phyloP scores from a whole-genome alignment of 2,888 invertebrate species.

The Xylota segnis region DNA sequence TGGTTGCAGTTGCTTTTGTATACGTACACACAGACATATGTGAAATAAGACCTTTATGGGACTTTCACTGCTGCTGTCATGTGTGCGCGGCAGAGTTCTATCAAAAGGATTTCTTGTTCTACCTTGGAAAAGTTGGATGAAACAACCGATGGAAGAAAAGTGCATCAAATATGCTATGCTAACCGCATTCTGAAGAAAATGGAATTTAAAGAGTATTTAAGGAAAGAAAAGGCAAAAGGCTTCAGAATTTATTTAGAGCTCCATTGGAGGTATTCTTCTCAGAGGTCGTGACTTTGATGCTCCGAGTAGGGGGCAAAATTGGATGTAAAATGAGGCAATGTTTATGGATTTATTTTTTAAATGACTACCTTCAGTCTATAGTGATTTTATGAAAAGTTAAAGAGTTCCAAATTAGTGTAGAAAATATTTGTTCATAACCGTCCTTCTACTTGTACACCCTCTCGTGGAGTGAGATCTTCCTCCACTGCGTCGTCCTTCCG shows the following conservation, averaged over 20 bases:
- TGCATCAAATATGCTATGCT: conserved; percentile 6
- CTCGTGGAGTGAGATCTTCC: no score
- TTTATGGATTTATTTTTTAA: neutral
- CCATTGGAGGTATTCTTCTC: neutral
- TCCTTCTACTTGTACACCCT: no score
- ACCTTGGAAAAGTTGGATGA: conserved; percentile 6
- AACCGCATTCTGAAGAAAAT: conserved; percentile 9
- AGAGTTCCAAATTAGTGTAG: no score
- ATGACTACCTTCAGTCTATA: no score
- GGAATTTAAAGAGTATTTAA: conserved; percentile 14
- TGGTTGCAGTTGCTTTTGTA: neutral
- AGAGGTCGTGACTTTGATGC: neutral
- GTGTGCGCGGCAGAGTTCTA: conserved; percentile 24
- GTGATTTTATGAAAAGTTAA: no score
- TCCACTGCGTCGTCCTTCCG: no score
- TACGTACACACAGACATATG: neutral
- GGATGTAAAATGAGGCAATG: neutral
- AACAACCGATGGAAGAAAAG: neutral
- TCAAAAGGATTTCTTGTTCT: conserved; percentile 24
- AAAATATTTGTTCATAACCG: no score
- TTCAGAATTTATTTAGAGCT: neutral
- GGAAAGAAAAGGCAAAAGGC: neutral
- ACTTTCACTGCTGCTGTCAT: conserved; percentile 11
- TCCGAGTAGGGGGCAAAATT: no score
- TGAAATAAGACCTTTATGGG: conserved; percentile 13